Base-by-base conservation (phyloP, 2,113 vertebrate genomes). In the Uria aalge region DNA sequence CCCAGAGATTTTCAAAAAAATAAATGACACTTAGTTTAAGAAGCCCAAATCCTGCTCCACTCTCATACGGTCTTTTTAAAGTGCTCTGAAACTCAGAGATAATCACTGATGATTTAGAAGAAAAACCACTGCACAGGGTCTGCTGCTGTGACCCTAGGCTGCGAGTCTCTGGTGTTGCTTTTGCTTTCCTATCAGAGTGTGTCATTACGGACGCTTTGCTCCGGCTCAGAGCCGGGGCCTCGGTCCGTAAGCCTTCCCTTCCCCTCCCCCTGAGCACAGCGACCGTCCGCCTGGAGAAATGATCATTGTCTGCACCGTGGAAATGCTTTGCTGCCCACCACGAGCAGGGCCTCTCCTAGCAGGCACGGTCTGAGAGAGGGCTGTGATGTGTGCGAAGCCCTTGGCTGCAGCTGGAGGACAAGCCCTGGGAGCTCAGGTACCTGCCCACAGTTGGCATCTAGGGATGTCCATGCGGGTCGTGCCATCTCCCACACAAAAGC, bases 221-320 rank as follows among this genome's bases (percentile, higher is more conserved):
- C 32, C 55, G 13, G 29, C 55, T 60, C 20, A 29, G 68, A 84
- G 59, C 53, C 1, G 1, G 23, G 29, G 20, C 22, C 53, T 68
- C 2, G 1, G 36, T 18, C 41, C 27, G 1, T 75, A 56, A 83
- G 16, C 29, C 24, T 86, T 34, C 47, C 43, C 41, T 36, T 3
- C 1, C 50, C 7, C 19, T 73, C 40, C 14, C 40, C 45, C 41
- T 45, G 20, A 34, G 36, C 36, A 45, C 53, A 79, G 52, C 3
- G 1, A 9, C 40, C 2, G 0, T 23, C 47, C 8, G 1, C 27
- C 23, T 45, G 55, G 32, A 87, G 47, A 77, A 91, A 38, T 0
- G 0, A 41, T 38, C 3, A 4, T 41, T 30, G 77, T 67, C 47
- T 0, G 0, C 27, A 40, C 32, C 1, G 0, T 50, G 59, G 47